Evolutionary conservation across 2,888 invertebrate genomes (phyloP), one percentile per base, ranked within the genome.

Genomic region (Nomada fucata): DNA sequence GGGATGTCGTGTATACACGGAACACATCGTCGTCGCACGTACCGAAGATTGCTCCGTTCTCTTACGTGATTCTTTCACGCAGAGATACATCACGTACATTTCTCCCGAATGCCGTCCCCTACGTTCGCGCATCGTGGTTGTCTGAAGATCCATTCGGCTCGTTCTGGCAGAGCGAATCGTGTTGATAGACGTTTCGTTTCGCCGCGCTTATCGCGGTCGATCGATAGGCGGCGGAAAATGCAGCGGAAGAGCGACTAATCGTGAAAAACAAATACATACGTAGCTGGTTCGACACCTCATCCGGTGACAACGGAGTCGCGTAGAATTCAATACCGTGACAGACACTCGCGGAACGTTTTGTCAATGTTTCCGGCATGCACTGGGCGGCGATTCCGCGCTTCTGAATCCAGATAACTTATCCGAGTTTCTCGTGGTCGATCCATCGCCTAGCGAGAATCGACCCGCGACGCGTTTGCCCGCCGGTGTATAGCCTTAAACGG

Each of bases 401-500:
- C 42, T 29, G 7, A 15, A 15, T 44, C 2, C 13, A 59, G 70
- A 44, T 29, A 69, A 50, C 29, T 13, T 69, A 23, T n/a, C 20
- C 59, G 20, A 50, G 53, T 70, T 57, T 23, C 52, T 59, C 53
- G 53, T 47, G 63, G 11, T 60, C 60, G 47, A 67, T 82, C 81
- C 67, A 82, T 71, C 69, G 80, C 29, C 42, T 71, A 79, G 75
- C 67, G n/a, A 75, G 75, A 60, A 64, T 36, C 52, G 50, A 52
- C 5, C 52, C 15, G 65, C 50, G 44, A 23, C 67, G 55, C 36
- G 52, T n/a, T 20, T 4, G 57, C 23, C 50, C 44, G 13, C 47
- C 20, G 63, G 15, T 20, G 36, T 20, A 53, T 11, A n/a, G 76
- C 83, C 83, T 82, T 82, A 72, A 69, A 61, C 76, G 75, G 83